Conservation (phyloP, 2,888 invertebrate genomes). For the Keiferia lycopersicella region DNA sequence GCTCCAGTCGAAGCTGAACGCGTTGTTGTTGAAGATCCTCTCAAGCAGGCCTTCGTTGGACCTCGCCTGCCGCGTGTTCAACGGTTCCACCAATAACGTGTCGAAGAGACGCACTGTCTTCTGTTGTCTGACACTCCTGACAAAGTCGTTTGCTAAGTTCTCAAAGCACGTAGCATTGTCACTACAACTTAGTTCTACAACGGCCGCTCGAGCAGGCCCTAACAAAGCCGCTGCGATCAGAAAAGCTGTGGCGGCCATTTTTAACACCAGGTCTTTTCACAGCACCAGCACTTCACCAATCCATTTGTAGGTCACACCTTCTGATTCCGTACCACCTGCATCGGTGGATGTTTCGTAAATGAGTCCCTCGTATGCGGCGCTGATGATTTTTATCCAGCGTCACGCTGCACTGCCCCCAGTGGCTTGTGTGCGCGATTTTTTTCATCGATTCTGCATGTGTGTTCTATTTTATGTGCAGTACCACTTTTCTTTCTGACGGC, state of each 20-base stretch:
- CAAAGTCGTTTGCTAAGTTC: constrained; percentile 71
- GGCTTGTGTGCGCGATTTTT: constrained; percentile 63
- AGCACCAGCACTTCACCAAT: constrained; percentile 56
- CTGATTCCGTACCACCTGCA: constrained; percentile 59
- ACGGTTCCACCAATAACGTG: constrained; percentile 78
- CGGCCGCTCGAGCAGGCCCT: constrained; percentile 54
- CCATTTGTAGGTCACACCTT: constrained; percentile 75
- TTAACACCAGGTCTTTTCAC: constrained; percentile 53
- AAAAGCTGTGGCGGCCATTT: constrained; percentile 69
- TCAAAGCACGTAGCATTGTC: constrained; percentile 84
- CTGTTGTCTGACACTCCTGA: constrained; percentile 75
- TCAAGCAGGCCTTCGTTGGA: constrained; percentile 61
- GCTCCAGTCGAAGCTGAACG: constrained; percentile 78
- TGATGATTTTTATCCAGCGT: constrained; percentile 77
- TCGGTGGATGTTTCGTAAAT: constrained; percentile 71
- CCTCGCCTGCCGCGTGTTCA: constrained; percentile 64
- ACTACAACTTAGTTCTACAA: constrained; percentile 76
- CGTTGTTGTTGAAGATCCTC: constrained; percentile 74
- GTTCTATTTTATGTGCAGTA: constrained; percentile 49
- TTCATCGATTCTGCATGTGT: constrained; percentile 47
- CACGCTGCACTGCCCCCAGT: constrained; percentile 65
- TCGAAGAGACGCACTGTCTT: constrained; percentile 79
- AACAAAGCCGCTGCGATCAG: constrained; percentile 61
- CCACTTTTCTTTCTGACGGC: constrained; percentile 65
- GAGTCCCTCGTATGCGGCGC: constrained; percentile 59